Evolutionary conservation across 2,888 invertebrate species (phyloP), one percentile per base, ranked within the genome.

Genomic region (Rhingia campestris): DNA sequence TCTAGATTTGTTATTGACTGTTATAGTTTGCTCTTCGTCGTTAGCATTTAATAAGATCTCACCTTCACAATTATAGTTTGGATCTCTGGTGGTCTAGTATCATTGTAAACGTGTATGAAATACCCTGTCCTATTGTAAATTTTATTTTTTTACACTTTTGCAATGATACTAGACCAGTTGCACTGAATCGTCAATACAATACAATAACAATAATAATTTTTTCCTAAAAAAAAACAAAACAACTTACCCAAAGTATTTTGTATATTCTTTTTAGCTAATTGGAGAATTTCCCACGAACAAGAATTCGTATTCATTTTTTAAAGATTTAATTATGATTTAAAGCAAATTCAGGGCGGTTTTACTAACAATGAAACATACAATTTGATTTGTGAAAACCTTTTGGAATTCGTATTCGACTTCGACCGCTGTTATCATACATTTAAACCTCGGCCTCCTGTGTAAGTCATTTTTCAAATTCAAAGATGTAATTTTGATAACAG

Each of bases 391-490:
- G 22, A 47, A 14, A 47, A 47, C 4, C 14, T 14, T 47, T 47
- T 47, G 6, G 47, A 47, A 47, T 47, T 47, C 6, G 14, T 47
- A 14, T 6, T 6, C 6, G 12, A 0, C 14, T 47, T 47, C 47
- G 47, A 47, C 22, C 47, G 14, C 14, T 47, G 3, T 22, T 22
- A 14, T 47, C 47, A 47, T 47, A 22, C 47, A 14, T 14, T 47
- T 22, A 47, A 47, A 14, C 4, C 47, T 12, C 47, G 22, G 47
- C 47, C 47, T 47, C 14, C 47, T 47, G 47, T 5, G 22, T 47
- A 47, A 47, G 47, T 22, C 3, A 47, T 47, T 47, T 47, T 12
- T 47, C 22, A 47, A 47, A 47, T 47, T 47, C 47, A 47, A 47
- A 45, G 6, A 47, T 47, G 47, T 14, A 14, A 47, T 47, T 47